Percentiles rank a stretch among this genome's conserved stretches.
Evolutionary conservation across 2,797 vertebrate genomes (phyloP).

Genomic region (Clarias platycephalus): DNA sequence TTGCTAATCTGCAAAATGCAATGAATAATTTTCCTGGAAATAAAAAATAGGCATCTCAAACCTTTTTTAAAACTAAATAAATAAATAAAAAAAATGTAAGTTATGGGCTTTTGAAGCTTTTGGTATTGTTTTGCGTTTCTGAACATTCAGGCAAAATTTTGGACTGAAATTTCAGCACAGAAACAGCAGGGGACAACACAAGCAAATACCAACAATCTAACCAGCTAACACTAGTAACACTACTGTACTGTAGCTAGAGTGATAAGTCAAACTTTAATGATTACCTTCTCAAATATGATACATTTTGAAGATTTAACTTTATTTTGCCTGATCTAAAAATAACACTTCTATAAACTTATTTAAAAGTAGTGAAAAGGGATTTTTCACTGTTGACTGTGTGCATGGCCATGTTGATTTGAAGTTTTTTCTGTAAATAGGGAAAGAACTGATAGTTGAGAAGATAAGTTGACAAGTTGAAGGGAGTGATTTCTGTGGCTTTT

Average conservation of each 20-base stretch:
- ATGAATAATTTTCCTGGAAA: not conserved
- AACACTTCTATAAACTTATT: not conserved
- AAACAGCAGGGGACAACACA: not conserved
- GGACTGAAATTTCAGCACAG: not conserved
- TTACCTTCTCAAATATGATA: not conserved
- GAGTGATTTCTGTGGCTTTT: not conserved
- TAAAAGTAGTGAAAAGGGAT: not conserved
- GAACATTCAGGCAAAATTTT: too few species aligned
- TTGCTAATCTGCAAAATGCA: not conserved
- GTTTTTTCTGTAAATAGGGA: not conserved
- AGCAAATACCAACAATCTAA: not conserved
- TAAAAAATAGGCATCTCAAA: too few species aligned
- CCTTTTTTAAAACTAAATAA: too few species aligned
- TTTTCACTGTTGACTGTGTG: not conserved
- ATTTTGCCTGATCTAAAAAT: not conserved
- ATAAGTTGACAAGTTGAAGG: not conserved
- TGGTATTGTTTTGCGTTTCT: too few species aligned
- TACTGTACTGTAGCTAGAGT: too few species aligned
- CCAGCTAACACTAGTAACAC: too few species aligned
- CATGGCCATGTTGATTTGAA: not conserved
- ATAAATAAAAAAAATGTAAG: too few species aligned
- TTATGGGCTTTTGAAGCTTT: too few species aligned
- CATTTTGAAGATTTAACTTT: not conserved
- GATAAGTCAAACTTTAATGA: not conserved
- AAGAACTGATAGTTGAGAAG: not conserved